Evolutionary conservation across 1,140 invertebrate genomes (phyloP), one percentile per base, ranked within the genome.

Genomic region (Tigriopus japonicus): DNA sequence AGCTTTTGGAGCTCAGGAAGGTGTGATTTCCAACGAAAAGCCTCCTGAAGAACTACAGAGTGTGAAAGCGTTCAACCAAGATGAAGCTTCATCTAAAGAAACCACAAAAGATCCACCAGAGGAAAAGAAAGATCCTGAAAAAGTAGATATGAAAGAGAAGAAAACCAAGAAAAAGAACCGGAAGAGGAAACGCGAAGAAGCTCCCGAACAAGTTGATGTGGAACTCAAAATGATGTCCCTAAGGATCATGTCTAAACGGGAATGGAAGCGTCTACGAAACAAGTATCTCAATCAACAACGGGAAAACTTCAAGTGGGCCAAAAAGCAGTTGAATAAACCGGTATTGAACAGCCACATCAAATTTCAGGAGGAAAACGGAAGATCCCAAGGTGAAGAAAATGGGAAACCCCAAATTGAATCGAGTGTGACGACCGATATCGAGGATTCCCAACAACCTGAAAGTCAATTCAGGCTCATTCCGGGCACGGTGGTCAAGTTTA

Each of bases 1-100:
- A 67, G 78, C 62, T 13, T 60, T 49, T 21, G 40, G 41, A 17
- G 15, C 54, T 17, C 5, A 13, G 3, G 23, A 55, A 9, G 15
- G 21, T 9, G 15, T 41, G 42, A 17, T 15, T 10, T 6, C 28
- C 6, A 17, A 12, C 10, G 12, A 17, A 14, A 58, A 41, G 24
- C 14, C 35, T 6, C 55, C 55, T 6, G 13, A 14, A 13, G 41
- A 41, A 15, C 15, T 58, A n/a, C 55, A 41, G 40, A 58, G 55
- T n/a, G 40, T 58, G 6, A 58, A 58, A 15, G 15, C 55, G 5
- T 58, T 58, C 21, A 15, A 51, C n/a, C 45, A 12, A 10, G 45
- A 49, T 17, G 45, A 15, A 7, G 28, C 23, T 40, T 41, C 5
- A 51, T 9, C 35, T 5, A 14, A 42, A 58, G 21, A 5, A 2